Evolutionary conservation across 2,113 vertebrate genomes (phyloP), one percentile per base, ranked within the genome.

Genomic region (Tragelaphus strepsiceros): DNA sequence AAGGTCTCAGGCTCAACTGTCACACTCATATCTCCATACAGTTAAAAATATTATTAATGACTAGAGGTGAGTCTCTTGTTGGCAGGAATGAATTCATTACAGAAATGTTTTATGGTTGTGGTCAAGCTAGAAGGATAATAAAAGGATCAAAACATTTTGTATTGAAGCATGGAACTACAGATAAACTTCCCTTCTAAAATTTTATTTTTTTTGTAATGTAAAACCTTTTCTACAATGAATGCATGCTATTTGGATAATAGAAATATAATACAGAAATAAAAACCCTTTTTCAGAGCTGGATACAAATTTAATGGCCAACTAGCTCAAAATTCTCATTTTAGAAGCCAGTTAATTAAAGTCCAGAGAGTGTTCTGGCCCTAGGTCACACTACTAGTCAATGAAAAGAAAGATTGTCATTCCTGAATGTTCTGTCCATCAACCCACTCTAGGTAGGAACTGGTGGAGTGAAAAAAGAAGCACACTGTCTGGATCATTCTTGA

Each of bases 81-180:
- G 56, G 9, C 13, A 95, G 35, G 84, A 81, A 39, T 5, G 11
- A 90, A 94, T 61, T 88, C 32, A 93, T 74, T 74, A 58, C 9
- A 77, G 11, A 15, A 92, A 93, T 78, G 16, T 12, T 59, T 53
- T n/a, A 92, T 82, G 17, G n/a, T 3, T 95, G 15, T 7, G 26
- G n/a, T 95, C 12, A 19, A 94, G 32, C 22, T 91, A 62, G 64
- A 94, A 77, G 26, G 53, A 77, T 81, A 85, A 91, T 71, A 6
- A 91, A 13, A 87, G 43, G 85, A 86, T 86, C 59, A 86, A 88
- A 96, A 88, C 3, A 92, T 58, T 77, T 88, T 49, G 67, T 78
- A 58, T 30, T 77, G 24, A 43, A 91, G 22, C 92, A 85, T 46
- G 28, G 51, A 88, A 61, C 16, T 87, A 83, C 6, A 80, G 12